Evolutionary conservation across 2,888 invertebrate genomes (phyloP), one percentile per base, ranked within the genome.

Genomic region (Tricholauxania praeusta): DNA sequence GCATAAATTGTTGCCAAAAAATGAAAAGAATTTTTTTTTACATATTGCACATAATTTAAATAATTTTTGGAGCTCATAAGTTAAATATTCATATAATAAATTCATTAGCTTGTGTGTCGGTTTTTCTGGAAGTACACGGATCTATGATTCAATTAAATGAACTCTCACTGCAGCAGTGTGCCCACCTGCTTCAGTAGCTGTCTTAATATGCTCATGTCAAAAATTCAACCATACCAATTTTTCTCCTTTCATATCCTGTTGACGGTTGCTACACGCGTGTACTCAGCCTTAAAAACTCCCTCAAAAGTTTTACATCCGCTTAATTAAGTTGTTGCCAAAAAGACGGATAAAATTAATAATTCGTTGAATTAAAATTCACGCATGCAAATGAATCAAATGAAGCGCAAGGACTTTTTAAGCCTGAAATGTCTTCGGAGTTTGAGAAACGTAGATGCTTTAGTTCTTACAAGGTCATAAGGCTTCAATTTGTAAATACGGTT

Each of bases 281-380:
- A 14, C 57, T 28, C 57, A 3, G 66, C 55, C 60, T 32, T 49
- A 69, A 59, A 69, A 32, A 48, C 68, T 52, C 53, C 53, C 53
- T 70, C 63, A 76, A 76, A 76, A 77, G 66, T 77, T 79, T 76
- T 71, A 76, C 72, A 77, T 79, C 80, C 81, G 79, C 81, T 84
- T 84, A 84, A 84, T 84, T 84, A 80, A 81, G 80, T 79, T 79
- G 72, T 74, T 77, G 74, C 64, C 67, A 76, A 78, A 78, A 79
- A 77, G 76, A 77, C 75, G 70, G 49, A 77, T 70, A 72, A 75
- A 72, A 59, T 71, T 71, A 71, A 71, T 71, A 71, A 70, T 70
- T 63, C 63, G 19, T 62, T 60, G 63, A 51, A 51, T 70, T 28
- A 53, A 62, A 55, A 60, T 53, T 22, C 60, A 60, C 71, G 59